These are phyloP conservation scores for Drosophila kepulauana DNA, from an alignment of 1,140 invertebrate species.

Conservation along the genomic window DNA sequence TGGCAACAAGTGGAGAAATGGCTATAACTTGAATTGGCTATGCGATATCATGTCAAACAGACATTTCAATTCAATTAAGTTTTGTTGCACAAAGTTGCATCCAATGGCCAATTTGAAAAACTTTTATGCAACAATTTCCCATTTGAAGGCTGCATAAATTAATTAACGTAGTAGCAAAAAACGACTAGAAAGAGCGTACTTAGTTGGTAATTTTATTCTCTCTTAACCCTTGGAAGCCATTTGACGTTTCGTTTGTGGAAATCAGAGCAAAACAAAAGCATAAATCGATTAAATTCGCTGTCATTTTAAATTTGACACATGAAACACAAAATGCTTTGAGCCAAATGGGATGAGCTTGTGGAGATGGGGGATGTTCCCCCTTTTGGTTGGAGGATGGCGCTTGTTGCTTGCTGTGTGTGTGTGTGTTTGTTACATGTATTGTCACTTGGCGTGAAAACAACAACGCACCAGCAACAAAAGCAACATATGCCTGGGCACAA, in stretches of 20 bases:
- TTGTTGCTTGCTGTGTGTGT: slow-evolving; percentile 9
- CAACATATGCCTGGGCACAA: slow-evolving; percentile 25
- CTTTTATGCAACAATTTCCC: slow-evolving; percentile 40
- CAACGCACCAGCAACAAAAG: slow-evolving; percentile 18
- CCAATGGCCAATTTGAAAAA: slow-evolving; percentile 18
- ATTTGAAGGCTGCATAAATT: slow-evolving; percentile 54
- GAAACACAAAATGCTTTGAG: slow-evolving; percentile 68
- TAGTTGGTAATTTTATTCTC: slow-evolving; percentile 8
- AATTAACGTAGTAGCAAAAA: slow-evolving; percentile 53
- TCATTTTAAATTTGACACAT: slow-evolving; percentile 82
- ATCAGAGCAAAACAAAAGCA: slow-evolving; percentile 61
- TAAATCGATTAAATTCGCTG: slow-evolving; percentile 81
- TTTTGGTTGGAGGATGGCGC: slow-evolving; percentile 25
- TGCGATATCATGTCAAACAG: slow-evolving; percentile 74
- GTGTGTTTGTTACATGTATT: not conserved
- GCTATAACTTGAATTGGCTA: slow-evolving; percentile 27
- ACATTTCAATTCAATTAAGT: slow-evolving; percentile 81
- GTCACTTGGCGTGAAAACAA: slow-evolving; percentile 63
- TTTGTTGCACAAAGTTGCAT: slow-evolving; percentile 41
- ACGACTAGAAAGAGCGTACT: slow-evolving; percentile 21
- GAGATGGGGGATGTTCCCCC: slow-evolving; percentile 4
- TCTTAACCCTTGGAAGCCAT: not conserved
- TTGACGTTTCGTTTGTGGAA: slow-evolving; percentile 25
- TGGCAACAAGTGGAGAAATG: slow-evolving; percentile 24
- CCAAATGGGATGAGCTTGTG: not conserved